These are phyloP conservation scores for Thysanoteuthis rhombus DNA, from an alignment of 2,888 invertebrate species.

Conservation along the genomic window DNA sequence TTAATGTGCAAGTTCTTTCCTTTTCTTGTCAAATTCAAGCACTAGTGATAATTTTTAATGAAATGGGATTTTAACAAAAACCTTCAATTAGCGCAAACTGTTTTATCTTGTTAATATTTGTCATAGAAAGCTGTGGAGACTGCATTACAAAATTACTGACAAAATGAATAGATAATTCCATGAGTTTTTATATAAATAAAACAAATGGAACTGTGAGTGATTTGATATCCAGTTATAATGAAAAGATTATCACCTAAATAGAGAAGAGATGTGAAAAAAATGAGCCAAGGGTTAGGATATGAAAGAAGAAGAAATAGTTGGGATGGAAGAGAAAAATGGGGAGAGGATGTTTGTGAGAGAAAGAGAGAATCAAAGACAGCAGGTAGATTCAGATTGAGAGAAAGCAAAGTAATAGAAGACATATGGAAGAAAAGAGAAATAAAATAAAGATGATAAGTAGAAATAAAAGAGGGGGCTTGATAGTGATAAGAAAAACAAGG, in stretches of 20 bases:
- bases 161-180: no score
- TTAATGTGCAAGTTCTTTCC: no score
- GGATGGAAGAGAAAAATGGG: neutral
- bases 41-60: no score
- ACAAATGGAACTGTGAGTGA: no score
- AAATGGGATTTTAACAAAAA: no score
- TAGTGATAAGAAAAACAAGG: neutral
- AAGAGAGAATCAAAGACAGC: neutral
- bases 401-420: neutral
- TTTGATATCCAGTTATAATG: neutral
- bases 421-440: neutral
- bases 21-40: no score
- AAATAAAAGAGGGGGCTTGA: neutral
- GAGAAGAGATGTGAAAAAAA: neutral
- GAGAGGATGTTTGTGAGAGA: neutral
- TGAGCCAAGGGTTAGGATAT: neutral
- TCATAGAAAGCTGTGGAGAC: no score
- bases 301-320: neutral
- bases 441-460: no score
- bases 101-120: no score
- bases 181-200: no score
- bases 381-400: neutral
- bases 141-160: no score
- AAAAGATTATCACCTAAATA: neutral
- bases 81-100: no score